Base-by-base conservation (phyloP, 2,113 vertebrate genomes). In the Calidris pygmaea region DNA sequence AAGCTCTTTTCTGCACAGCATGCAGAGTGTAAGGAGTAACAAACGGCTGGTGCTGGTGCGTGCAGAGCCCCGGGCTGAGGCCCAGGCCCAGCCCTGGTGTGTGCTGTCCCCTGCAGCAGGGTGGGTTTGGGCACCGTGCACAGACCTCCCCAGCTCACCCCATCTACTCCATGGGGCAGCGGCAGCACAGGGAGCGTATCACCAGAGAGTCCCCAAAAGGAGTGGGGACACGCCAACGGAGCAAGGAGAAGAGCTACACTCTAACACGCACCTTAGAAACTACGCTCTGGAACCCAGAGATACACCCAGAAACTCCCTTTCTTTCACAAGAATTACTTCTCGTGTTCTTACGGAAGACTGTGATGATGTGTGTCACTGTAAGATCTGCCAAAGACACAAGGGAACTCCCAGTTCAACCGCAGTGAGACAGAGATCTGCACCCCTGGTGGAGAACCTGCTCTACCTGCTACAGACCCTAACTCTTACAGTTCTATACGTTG, bases 1-100 rank as follows among this genome's bases (percentile, higher is more conserved):
- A 90, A 92, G 90, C 90, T 93, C 79, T 94, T 93, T 89, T 95
- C 86, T 92, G 76, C 53, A 78, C 77, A 87, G 91, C 91, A 95
- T 48, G 84, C 86, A 66, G n/a, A 82, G 70, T 2, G 34, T 76
- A 93, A 72, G 39, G 37, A 96, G 74, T 82, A 93, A 89, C 39
- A 96, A 95, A 87, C 3, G 53, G 52, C 30, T 79, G 84, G 62
- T 16, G 37, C 75, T 88, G 91, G 35, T 73, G 68, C n/a, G 58
- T 12, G n/a, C 55, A 92, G 92, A 94, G 75, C 39, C 58, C 29
- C 30, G 67, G 32, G 52, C n/a, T 53, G 19, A 37, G 35, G 41
- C 58, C 29, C 30, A 74, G 32, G 52, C n/a, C 58, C 21, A 41
- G 39, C 45, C 58, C 63, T 48, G 45, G 32, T 45, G 26, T 79